Evolutionary conservation across 1,140 invertebrate species (phyloP).

Genomic region (Berghia stephanieae): DNA sequence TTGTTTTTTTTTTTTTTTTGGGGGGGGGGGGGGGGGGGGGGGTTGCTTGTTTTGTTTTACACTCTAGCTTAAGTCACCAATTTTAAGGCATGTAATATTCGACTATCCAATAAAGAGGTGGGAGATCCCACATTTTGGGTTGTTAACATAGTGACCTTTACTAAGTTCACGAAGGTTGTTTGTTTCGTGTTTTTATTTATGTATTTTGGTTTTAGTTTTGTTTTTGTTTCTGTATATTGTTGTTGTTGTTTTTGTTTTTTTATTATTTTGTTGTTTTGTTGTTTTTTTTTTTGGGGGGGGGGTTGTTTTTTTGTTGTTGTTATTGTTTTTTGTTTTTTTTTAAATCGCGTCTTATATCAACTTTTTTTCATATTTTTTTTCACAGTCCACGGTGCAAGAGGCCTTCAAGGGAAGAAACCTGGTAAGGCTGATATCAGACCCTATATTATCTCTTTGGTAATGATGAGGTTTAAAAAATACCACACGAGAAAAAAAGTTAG

Average conservation of each 20-base stretch:
- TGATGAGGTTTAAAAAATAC: too few species aligned
- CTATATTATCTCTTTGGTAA: too few species aligned
- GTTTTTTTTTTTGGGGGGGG: background rate
- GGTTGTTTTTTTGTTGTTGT: background rate
- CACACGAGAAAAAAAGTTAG: too few species aligned
- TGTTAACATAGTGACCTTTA: background rate
- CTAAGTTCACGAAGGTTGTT: background rate
- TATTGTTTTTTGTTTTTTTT: background rate
- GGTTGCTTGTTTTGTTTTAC: too few species aligned
- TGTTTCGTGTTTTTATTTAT: background rate
- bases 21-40: too few species aligned
- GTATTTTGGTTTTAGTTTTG: too few species aligned
- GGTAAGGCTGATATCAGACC: conserved; percentile 38
- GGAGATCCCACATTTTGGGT: too few species aligned
- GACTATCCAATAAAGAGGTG: background rate
- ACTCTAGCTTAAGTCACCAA: background rate
- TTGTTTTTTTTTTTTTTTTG: too few species aligned
- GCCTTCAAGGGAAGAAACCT: conserved; percentile 50
- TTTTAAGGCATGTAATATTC: background rate
- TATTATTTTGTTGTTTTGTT: background rate
- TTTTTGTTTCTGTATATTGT: too few species aligned
- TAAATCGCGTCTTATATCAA: too few species aligned
- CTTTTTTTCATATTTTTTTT: conserved; percentile 28
- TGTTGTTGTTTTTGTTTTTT: too few species aligned
- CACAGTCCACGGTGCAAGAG: conserved; percentile 54